Evolutionary conservation across 2,113 vertebrate species (phyloP).

Genomic region (Macroglossus sobrinus): DNA sequence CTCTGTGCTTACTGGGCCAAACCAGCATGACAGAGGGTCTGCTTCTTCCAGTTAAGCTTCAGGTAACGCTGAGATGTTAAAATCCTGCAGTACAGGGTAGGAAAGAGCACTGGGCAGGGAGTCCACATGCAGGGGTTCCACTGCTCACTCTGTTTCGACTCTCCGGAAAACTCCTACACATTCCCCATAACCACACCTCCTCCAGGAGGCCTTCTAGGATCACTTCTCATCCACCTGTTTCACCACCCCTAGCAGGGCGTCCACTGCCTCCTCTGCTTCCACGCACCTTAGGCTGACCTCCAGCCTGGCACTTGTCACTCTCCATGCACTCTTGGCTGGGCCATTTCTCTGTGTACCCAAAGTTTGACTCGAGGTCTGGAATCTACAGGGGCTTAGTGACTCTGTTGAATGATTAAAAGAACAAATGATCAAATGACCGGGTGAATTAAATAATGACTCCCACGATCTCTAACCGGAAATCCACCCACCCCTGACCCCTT

Average conservation of each 20-base stretch:
- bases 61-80: background rate
- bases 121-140: too few species aligned
- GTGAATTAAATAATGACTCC: background rate
- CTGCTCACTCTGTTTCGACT: background rate
- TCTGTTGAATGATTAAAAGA: background rate
- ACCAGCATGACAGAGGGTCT: background rate
- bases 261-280: background rate
- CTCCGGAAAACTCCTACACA: background rate
- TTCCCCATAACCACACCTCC: background rate
- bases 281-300: background rate
- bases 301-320: background rate
- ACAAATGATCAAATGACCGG: background rate
- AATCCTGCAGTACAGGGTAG: accelerated
- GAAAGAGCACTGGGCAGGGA: background rate
- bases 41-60: background rate
- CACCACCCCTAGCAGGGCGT: background rate
- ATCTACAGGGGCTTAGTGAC: background rate
- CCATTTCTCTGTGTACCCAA: background rate
- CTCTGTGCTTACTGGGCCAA: background rate
- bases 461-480: background rate
- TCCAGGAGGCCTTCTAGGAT: background rate
- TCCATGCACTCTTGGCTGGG: background rate
- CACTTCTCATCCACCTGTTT: background rate
- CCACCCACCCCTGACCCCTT: background rate
- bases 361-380: background rate